These are phyloP conservation scores for Chelonoidis abingdonii DNA, from an alignment of 2,113 vertebrate species.

Conservation along the genomic window DNA sequence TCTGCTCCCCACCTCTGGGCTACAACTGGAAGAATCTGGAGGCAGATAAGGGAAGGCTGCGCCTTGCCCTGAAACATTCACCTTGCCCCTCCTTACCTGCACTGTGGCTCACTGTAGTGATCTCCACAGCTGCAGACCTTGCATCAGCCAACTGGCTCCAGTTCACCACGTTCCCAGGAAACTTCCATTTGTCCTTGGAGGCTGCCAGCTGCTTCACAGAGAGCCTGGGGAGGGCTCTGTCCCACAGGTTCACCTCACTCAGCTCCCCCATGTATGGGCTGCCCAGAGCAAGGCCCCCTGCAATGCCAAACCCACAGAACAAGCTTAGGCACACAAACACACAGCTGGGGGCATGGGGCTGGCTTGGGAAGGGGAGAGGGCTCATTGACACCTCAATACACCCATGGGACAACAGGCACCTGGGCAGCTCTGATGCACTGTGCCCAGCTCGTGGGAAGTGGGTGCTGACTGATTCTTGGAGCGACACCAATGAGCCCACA, in stretches of 20 bases:
- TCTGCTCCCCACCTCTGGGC: background rate
- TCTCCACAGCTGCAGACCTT: background rate
- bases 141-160: background rate
- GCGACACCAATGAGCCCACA: background rate
- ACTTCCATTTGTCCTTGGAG: background rate
- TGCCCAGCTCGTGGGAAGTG: background rate
- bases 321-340: background rate
- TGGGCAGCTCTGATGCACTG: background rate
- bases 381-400: background rate
- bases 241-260: constrained; percentile 34
- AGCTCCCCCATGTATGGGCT: background rate
- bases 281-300: background rate
- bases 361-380: too few relatives aligned
- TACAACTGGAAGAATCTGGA: background rate
- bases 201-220: background rate
- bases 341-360: too few relatives aligned
- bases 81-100: background rate
- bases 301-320: background rate
- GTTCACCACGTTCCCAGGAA: constrained; percentile 24
- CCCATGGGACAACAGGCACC: background rate
- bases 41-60: background rate
- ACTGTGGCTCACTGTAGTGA: background rate
- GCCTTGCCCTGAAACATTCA: background rate
- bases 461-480: background rate
- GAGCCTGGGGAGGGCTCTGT: background rate